A percentile compares a stretch with the other conserved stretches of the same genome.
phyloP scores from a whole-genome alignment of 2,113 vertebrate genomes.

The Cyanocitta stelleri region DNA sequence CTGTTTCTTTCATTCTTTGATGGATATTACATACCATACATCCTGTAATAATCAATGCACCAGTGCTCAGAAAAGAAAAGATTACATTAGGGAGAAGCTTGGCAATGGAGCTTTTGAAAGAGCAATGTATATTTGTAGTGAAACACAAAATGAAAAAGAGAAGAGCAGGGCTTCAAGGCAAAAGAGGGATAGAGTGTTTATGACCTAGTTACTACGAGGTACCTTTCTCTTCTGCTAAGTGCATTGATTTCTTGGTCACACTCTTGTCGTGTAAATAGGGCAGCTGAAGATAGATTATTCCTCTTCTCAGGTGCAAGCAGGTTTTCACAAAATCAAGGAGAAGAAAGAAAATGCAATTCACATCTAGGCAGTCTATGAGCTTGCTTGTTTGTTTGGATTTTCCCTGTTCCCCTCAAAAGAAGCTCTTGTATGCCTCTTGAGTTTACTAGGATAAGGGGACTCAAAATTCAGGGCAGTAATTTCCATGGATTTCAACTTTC shows the following conservation, averaged over 20 bases:
- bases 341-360: neutral
- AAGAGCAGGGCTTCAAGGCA: slow-evolving; percentile 25
- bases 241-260: slow-evolving; percentile 38
- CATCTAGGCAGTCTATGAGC: neutral
- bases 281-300: slow-evolving; percentile 1
- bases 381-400: neutral
- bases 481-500: neutral
- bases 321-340: neutral
- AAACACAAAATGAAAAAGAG: neutral
- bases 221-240: slow-evolving; percentile 33
- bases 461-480: slow-evolving; percentile 5
- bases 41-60: neutral
- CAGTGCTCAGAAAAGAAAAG: neutral
- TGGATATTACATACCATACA: neutral
- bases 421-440: neutral
- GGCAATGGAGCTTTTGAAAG: neutral
- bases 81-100: neutral
- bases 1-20: neutral
- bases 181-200: slow-evolving; percentile 5
- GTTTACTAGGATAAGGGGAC: neutral
- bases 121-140: neutral
- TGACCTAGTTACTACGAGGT: slow-evolving; percentile 11
- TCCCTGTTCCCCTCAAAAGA: neutral
- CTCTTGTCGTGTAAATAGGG: neutral
- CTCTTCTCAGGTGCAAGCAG: neutral